Conservation (phyloP, 2,113 vertebrate species). For the Eulemur rufifrons region DNA sequence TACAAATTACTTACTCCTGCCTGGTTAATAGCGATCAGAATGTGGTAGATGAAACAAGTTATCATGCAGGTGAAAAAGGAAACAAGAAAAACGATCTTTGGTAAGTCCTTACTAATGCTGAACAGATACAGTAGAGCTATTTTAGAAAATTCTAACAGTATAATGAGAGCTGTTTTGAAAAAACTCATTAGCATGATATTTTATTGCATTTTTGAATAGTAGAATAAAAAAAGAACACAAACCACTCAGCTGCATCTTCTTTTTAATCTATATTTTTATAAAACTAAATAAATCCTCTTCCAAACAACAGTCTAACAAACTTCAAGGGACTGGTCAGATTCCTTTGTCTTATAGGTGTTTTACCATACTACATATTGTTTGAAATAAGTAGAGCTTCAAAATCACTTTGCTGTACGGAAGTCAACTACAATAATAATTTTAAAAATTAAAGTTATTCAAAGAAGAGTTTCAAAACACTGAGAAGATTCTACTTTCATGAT, state of each 20-base stretch:
- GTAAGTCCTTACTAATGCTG: neutral
- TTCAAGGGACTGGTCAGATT: neutral
- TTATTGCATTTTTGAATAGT: neutral
- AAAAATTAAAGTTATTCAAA: neutral
- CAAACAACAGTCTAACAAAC: neutral
- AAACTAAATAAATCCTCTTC: conserved; percentile 18
- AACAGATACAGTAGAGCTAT: neutral
- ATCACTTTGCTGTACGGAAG: neutral
- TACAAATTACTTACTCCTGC: neutral
- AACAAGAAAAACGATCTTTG: neutral
- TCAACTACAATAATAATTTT: neutral
- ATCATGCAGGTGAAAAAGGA: neutral
- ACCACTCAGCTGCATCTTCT: neutral
- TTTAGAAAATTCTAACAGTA: neutral
- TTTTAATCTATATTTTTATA: conserved; percentile 7
- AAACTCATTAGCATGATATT: neutral
- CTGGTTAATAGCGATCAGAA: neutral
- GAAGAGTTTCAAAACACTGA: neutral
- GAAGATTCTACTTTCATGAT: neutral
- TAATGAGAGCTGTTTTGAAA: neutral
- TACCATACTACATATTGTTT: neutral
- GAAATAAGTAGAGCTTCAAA: neutral
- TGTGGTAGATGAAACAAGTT: neutral
- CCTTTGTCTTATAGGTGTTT: neutral
- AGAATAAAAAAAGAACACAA: conserved; percentile 9